Conservation (phyloP, 2,113 vertebrate genomes). For the Gallinago undulata region DNA sequence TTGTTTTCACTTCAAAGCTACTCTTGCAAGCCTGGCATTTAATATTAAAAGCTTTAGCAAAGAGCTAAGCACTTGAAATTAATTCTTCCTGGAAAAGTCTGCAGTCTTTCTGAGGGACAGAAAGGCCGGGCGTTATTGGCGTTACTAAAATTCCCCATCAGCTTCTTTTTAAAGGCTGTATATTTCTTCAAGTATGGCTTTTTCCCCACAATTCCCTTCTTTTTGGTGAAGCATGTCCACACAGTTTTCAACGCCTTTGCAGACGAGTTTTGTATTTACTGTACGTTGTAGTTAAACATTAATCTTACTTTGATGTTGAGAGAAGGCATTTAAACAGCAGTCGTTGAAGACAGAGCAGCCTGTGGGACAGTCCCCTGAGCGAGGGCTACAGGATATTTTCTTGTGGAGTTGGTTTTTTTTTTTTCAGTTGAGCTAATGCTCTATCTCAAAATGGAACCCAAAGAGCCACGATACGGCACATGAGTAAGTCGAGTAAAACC, state of each 20-base stretch:
- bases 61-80: neutral
- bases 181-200: constrained; percentile 41
- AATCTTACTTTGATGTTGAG: constrained; percentile 19
- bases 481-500: neutral
- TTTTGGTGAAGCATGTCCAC: constrained; percentile 16
- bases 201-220: neutral
- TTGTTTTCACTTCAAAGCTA: neutral
- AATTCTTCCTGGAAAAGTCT: neutral
- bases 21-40: neutral
- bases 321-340: constrained; percentile 40
- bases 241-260: neutral
- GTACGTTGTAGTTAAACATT: constrained; percentile 38
- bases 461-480: neutral
- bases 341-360: neutral
- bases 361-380: neutral
- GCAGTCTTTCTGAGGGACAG: neutral
- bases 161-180: constrained; percentile 24
- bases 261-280: constrained; percentile 46
- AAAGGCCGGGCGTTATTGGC: neutral
- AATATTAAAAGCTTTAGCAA: neutral
- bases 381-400: neutral
- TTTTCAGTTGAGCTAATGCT: constrained; percentile 5
- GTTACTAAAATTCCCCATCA: constrained; percentile 17
- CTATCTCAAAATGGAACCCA: constrained; percentile 10
- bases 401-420: neutral